phyloP scores from a whole-genome alignment of 2,888 invertebrate species.

The Dioctria rufipes region DNA sequence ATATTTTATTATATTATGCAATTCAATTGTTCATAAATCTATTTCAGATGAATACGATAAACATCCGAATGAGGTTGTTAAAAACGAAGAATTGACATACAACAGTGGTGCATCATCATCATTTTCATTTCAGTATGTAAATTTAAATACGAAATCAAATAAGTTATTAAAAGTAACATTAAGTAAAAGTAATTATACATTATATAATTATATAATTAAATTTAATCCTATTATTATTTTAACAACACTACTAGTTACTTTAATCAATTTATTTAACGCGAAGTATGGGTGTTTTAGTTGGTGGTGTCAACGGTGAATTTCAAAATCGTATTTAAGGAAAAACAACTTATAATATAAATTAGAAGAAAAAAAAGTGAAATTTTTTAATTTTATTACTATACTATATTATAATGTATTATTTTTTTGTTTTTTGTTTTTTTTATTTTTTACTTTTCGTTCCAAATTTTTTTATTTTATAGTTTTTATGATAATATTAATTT shows the following conservation, averaged over 20 bases:
- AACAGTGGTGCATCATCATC: slow-evolving; percentile 71
- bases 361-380: slow-evolving; percentile 34
- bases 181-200: slow-evolving; percentile 59
- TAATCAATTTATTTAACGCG: slow-evolving; percentile 61
- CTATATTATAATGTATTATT: neutral
- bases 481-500: neutral
- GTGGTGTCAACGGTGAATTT: slow-evolving; percentile 60
- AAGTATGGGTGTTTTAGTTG: slow-evolving; percentile 55
- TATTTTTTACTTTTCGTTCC: neutral
- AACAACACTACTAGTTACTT: slow-evolving; percentile 62
- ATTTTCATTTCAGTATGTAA: slow-evolving; percentile 56
- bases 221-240: slow-evolving; percentile 62
- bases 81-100: slow-evolving; percentile 92
- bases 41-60: slow-evolving; percentile 86
- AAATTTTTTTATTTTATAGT: neutral
- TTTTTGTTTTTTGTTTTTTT: neutral
- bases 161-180: slow-evolving; percentile 51
- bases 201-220: slow-evolving; percentile 60
- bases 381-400: slow-evolving; percentile 11
- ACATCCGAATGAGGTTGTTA: slow-evolving; percentile 92
- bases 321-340: slow-evolving; percentile 29
- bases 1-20: too few species aligned
- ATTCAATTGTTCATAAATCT: too few species aligned
- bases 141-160: slow-evolving; percentile 51
- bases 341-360: slow-evolving; percentile 15